Percentiles rank a stretch among this genome's conserved stretches.
Evolutionary conservation across 2,113 vertebrate species (phyloP).

Genomic region (Perca fluviatilis): DNA sequence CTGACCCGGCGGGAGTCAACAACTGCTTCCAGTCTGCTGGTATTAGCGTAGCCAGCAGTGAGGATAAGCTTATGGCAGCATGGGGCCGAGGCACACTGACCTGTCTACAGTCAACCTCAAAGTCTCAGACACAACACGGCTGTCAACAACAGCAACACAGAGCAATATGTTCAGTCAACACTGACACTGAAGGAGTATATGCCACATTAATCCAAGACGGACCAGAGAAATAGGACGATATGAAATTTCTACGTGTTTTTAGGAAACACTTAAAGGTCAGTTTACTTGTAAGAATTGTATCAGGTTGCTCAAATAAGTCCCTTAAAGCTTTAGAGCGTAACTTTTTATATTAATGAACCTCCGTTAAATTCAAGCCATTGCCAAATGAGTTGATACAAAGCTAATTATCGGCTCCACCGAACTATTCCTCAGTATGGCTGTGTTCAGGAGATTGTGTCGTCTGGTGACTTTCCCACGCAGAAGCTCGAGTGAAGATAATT

Average conservation of each 20-base stretch:
- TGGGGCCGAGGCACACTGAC: slow-evolving; percentile 59
- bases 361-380: no score
- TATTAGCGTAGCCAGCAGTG: slow-evolving; percentile 76
- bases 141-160: slow-evolving; percentile 35
- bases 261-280: no score
- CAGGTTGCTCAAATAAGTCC: no score
- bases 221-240: background rate
- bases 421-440: no score
- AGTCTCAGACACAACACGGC: slow-evolving; percentile 23
- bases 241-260: no score
- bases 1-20: slow-evolving; percentile 82
- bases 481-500: no score
- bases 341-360: no score
- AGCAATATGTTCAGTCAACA: background rate
- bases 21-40: slow-evolving; percentile 86
- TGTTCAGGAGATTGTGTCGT: no score
- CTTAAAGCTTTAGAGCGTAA: no score
- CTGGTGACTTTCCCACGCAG: no score
- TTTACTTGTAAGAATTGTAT: background rate
- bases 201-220: background rate
- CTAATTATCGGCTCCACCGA: no score
- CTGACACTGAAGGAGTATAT: background rate
- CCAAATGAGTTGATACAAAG: no score
- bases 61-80: slow-evolving; percentile 76
- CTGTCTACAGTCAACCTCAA: slow-evolving; percentile 21